These are phyloP conservation scores for Halocynthia roretzi DNA, from an alignment of 23 tunicate genomes.

Conservation along the genomic window DNA sequence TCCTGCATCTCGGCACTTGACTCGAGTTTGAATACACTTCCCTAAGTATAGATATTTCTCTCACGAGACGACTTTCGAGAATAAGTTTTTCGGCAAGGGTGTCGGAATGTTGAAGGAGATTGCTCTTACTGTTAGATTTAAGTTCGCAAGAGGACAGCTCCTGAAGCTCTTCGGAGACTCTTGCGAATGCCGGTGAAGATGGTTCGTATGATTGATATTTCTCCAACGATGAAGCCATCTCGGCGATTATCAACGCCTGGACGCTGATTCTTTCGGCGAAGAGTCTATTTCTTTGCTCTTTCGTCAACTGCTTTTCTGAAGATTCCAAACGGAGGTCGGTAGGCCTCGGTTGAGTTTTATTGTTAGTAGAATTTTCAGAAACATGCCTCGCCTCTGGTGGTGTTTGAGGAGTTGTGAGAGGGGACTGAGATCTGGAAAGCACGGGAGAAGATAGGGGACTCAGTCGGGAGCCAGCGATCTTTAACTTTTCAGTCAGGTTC, in stretches of 20 bases:
- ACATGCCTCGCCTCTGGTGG: too few species aligned
- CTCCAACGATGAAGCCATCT: conserved; percentile 76
- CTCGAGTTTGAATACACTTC: too few species aligned
- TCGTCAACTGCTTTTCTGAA: not conserved
- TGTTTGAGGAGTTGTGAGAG: not conserved
- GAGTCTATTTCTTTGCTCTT: conserved; percentile 1
- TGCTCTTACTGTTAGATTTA: conserved; percentile 32
- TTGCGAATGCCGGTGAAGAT: conserved; percentile 26
- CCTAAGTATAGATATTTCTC: conserved; percentile 42
- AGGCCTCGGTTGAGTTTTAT: not conserved
- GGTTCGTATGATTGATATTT: conserved; percentile 39
- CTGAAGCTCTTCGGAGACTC: conserved; percentile 7
- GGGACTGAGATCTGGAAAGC: not conserved
- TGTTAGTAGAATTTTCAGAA: too few species aligned
- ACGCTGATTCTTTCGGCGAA: conserved; percentile 41
- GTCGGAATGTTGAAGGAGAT: conserved; percentile 63
- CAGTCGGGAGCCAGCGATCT: conserved; percentile 13
- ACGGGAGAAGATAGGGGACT: not conserved
- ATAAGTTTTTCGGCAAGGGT: conserved; percentile 69
- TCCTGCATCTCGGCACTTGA: too few species aligned
- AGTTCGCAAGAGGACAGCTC: conserved; percentile 16
- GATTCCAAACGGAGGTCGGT: not conserved
- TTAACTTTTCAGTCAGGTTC: conserved; percentile 49
- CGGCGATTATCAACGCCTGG: conserved; percentile 68
- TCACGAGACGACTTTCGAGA: conserved; percentile 72